phyloP scores from a whole-genome alignment of 2,888 invertebrate species.

The Cataglyphis albicans region DNA sequence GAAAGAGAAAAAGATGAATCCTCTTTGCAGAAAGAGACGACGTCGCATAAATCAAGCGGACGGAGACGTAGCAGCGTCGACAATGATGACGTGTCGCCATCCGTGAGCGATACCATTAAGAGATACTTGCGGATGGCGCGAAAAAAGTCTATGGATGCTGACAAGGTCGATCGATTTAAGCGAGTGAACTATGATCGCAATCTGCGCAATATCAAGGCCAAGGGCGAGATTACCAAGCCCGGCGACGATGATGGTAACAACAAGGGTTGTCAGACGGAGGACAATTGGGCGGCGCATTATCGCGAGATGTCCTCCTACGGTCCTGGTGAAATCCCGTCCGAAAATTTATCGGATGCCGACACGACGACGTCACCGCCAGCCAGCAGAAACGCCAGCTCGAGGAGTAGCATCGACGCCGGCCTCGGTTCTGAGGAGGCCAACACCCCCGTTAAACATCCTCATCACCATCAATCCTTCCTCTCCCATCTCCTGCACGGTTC shows the following conservation, averaged over 20 bases:
- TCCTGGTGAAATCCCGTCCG: constrained; percentile 82
- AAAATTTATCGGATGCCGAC: constrained; percentile 81
- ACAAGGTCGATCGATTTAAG: constrained; percentile 93
- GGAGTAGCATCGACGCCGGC: constrained; percentile 87
- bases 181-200: constrained; percentile 95
- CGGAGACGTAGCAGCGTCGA: constrained; percentile 93
- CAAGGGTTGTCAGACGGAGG: constrained; percentile 93
- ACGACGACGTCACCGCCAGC: constrained; percentile 84
- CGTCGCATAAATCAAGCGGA: constrained; percentile 81
- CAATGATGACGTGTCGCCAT: constrained; percentile 94
- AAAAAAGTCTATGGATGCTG: constrained; percentile 94
- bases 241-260: constrained; percentile 92
- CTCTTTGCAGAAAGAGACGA: constrained; percentile 80
- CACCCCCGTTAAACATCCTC: constrained; percentile 87
- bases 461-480: constrained; percentile 89
- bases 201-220: constrained; percentile 93
- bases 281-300: constrained; percentile 90
- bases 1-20: constrained; percentile 87
- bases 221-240: constrained; percentile 91
- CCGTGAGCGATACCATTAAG: constrained; percentile 95
- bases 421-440: constrained; percentile 86
- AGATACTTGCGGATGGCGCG: constrained; percentile 94
- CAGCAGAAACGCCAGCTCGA: constrained; percentile 87
- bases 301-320: constrained; percentile 85
- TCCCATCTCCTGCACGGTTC: constrained; percentile 89